A percentile compares a stretch with the other conserved stretches of the same genome.
phyloP scores from a whole-genome alignment of 1,140 invertebrate genomes.

The Drosophila ananassae region DNA sequence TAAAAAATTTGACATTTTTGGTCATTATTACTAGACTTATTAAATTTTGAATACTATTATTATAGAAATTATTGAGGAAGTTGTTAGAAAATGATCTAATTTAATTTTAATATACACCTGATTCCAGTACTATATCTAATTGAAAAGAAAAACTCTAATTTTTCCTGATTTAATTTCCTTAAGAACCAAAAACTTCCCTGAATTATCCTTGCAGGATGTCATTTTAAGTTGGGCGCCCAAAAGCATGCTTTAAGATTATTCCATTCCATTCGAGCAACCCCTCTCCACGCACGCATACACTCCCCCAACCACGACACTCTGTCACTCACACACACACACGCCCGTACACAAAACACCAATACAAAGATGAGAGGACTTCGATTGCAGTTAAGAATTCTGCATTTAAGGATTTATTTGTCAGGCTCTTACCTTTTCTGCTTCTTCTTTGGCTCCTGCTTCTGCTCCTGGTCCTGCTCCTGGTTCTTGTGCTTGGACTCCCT shows the following conservation, averaged over 20 bases:
- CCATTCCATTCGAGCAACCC: conserved; percentile 14
- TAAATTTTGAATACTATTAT: too few relatives aligned
- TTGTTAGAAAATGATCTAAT: too few relatives aligned
- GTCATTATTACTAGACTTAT: too few relatives aligned
- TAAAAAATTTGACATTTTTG: too few relatives aligned
- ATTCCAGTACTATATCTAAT: too few relatives aligned
- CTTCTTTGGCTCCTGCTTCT: not conserved
- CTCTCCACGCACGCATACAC: not conserved
- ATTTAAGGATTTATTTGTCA: conserved; percentile 30
- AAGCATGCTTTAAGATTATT: conserved; percentile 25
- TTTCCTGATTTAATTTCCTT: too few relatives aligned
- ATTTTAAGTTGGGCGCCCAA: conserved; percentile 2
- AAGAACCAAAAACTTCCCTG: too few relatives aligned
- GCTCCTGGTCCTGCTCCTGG: not conserved
- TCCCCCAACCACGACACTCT: not conserved
- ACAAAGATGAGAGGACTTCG: conserved; percentile 2
- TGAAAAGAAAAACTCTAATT: too few relatives aligned
- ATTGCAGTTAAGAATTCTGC: not conserved
- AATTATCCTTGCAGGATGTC: conserved; percentile 7
- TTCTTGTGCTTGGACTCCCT: conserved; percentile 1
- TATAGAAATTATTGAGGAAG: too few relatives aligned
- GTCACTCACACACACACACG: not conserved
- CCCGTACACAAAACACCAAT: not conserved
- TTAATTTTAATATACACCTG: too few relatives aligned
- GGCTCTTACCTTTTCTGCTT: conserved; percentile 23